Conservation (phyloP, 2,888 invertebrate genomes). For the Cheilosia variabilis region DNA sequence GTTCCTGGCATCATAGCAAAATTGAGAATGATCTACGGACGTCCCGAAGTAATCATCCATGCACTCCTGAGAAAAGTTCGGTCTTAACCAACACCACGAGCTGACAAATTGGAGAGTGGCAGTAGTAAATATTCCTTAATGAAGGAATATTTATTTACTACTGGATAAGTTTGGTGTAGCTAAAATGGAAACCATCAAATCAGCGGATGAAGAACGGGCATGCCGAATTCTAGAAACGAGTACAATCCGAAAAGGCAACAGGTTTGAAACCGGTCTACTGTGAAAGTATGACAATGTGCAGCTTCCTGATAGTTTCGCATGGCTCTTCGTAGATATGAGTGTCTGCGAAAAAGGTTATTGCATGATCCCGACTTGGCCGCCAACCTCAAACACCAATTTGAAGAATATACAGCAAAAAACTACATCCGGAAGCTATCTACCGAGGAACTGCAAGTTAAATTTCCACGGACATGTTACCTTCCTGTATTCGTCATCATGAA, state of each 20-base stretch:
- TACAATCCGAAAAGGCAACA: conserved; percentile 28
- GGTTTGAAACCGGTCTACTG: conserved; percentile 68
- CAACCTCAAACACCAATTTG: conserved; percentile 54
- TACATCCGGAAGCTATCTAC: conserved; percentile 66
- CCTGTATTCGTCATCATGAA: conserved; percentile 74
- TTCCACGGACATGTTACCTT: conserved; percentile 76
- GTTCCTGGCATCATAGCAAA: too few relatives aligned
- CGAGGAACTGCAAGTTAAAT: conserved; percentile 51
- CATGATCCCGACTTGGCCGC: conserved; percentile 35
- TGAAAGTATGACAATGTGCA: conserved; percentile 74
- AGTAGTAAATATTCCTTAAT: too few relatives aligned
- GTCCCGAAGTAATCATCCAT: too few relatives aligned
- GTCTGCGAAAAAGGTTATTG: conserved; percentile 59
- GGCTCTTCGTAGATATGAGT: conserved; percentile 64
- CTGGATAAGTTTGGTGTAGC: conserved; percentile 21
- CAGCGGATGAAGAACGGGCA: conserved; percentile 33
- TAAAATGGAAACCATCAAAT: neutral
- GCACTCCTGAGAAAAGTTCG: too few relatives aligned
- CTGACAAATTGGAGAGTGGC: too few relatives aligned
- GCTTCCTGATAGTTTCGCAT: conserved; percentile 52
- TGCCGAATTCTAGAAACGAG: conserved; percentile 29
- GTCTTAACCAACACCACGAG: too few relatives aligned
- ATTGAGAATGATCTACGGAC: too few relatives aligned
- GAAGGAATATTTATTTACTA: conserved; percentile 6
- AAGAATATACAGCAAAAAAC: conserved; percentile 71